Conservation (phyloP, 2,113 vertebrate genomes). For the Sorex araneus region DNA sequence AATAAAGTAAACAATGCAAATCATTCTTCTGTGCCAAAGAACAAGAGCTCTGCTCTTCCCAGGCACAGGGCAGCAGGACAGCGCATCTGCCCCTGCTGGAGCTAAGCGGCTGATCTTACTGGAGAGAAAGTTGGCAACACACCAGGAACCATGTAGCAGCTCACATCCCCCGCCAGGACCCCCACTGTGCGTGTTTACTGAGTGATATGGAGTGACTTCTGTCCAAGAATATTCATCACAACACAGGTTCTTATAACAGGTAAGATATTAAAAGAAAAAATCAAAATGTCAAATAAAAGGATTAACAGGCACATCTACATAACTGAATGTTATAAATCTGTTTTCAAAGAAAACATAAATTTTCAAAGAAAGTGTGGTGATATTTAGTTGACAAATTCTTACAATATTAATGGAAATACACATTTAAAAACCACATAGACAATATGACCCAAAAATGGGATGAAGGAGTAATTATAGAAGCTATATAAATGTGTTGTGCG, state of each 20-base stretch:
- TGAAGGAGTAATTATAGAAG: neutral
- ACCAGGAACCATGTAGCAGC: neutral
- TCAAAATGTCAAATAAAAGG: neutral
- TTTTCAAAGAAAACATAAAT: constrained; percentile 43
- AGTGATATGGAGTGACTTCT: constrained; percentile 19
- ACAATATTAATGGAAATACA: constrained; percentile 1
- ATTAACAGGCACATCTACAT: neutral
- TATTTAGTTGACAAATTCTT: neutral
- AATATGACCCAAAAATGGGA: neutral
- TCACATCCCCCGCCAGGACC: constrained; percentile 29
- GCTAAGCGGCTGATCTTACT: constrained; percentile 48
- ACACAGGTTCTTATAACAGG: neutral
- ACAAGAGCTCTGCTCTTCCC: neutral
- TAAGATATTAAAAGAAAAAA: constrained; percentile 10
- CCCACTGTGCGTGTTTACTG: neutral
- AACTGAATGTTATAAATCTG: neutral
- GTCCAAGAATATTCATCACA: neutral
- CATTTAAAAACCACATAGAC: neutral
- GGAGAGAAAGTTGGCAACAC: constrained; percentile 35
- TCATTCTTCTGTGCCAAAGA: neutral
- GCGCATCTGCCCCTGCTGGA: neutral
- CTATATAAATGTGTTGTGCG: no score
- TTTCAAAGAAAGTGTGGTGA: constrained; percentile 14
- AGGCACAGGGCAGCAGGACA: neutral
- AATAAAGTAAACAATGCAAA: neutral